phyloP scores from a whole-genome alignment of 1,140 invertebrate genomes.

The Musca domestica region DNA sequence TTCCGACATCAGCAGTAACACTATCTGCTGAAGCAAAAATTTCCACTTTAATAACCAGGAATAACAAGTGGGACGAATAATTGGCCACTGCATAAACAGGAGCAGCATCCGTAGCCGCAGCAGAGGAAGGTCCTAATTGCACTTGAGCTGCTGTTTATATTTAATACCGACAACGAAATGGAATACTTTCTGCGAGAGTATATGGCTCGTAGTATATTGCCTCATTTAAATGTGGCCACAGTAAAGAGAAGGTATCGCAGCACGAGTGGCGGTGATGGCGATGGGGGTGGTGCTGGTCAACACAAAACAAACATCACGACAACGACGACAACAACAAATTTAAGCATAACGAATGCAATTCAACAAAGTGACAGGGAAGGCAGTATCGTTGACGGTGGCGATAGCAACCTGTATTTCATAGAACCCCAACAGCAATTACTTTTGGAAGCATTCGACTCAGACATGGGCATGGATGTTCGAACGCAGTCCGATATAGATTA shows the following conservation, averaged over 20 bases:
- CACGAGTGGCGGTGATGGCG: neutral
- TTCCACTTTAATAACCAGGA: no score
- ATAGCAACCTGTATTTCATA: slow-evolving; percentile 26
- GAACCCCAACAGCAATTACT: slow-evolving; percentile 23
- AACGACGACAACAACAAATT: slow-evolving; percentile 4
- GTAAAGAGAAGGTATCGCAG: neutral
- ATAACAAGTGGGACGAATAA: no score
- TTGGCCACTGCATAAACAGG: no score
- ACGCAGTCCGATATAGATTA: slow-evolving; percentile 15
- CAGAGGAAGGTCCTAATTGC: no score
- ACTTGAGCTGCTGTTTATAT: neutral
- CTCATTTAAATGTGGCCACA: slow-evolving; percentile 23
- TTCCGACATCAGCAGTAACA: no score
- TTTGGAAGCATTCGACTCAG: neutral
- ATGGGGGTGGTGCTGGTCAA: neutral
- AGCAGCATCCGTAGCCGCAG: neutral
- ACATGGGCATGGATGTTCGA: neutral
- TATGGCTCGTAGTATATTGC: slow-evolving; percentile 34
- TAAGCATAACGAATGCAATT: no score
- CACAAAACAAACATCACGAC: neutral
- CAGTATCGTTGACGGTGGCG: neutral
- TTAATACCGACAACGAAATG: slow-evolving; percentile 13
- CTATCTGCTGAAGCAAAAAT: no score
- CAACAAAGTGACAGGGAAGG: neutral
- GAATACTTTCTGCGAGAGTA: slow-evolving; percentile 32